Conservation (phyloP, 2,888 invertebrate genomes). For the Volucella inflata region DNA sequence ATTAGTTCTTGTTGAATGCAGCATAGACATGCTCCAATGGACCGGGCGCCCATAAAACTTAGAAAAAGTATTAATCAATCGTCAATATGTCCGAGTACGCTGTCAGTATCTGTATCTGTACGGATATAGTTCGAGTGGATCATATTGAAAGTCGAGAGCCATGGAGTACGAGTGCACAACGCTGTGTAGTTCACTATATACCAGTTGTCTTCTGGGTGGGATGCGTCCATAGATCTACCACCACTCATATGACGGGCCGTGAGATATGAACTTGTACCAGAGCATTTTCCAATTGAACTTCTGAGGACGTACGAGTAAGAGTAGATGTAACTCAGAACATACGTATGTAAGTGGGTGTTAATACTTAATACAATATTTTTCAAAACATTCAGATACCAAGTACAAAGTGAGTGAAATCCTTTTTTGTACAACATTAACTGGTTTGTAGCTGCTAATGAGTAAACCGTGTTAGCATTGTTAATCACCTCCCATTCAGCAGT, state of each 20-base stretch:
- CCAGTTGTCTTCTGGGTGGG: no score
- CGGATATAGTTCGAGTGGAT: constrained; percentile 33
- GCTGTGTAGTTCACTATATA: neutral
- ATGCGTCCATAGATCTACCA: no score
- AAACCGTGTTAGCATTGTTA: constrained; percentile 40
- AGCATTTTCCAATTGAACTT: no score
- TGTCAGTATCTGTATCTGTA: no score
- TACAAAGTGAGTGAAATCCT: neutral
- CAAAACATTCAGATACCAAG: neutral
- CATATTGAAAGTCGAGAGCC: constrained; percentile 12
- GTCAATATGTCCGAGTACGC: constrained; percentile 9
- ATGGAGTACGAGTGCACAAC: constrained; percentile 1
- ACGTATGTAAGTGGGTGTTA: no score
- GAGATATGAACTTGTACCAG: no score
- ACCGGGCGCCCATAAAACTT: constrained; percentile 57
- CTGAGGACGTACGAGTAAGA: no score
- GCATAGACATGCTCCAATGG: constrained; percentile 47
- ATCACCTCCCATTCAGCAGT: constrained; percentile 3
- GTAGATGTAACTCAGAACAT: no score
- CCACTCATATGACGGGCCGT: no score
- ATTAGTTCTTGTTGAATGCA: neutral
- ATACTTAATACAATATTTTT: neutral
- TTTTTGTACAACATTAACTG: neutral
- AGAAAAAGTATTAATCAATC: constrained; percentile 54
- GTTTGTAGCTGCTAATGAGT: constrained; percentile 36